phyloP scores from a whole-genome alignment of 2,113 vertebrate species.

The Neopipo cinnamomea region DNA sequence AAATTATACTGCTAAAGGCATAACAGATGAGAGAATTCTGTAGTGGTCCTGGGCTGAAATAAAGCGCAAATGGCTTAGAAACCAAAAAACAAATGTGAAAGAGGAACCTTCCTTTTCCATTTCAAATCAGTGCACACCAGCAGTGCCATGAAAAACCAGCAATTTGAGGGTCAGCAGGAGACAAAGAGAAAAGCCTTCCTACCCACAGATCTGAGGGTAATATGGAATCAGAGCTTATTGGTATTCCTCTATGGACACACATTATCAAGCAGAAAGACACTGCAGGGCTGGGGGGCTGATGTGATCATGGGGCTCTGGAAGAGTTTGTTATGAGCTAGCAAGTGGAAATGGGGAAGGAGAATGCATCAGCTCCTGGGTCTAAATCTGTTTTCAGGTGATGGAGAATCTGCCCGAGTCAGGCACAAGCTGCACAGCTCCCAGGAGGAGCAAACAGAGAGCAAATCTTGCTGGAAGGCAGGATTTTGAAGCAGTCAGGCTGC shows the following conservation, averaged over 20 bases:
- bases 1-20: neutral
- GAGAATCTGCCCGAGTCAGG: neutral
- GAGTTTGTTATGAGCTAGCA: neutral
- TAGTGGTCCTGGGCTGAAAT: neutral
- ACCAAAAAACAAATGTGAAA: neutral
- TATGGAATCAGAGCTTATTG: neutral
- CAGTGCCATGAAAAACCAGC: neutral
- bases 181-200: neutral
- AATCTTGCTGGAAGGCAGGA: neutral
- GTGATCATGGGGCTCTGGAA: neutral
- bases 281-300: neutral
- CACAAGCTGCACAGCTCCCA: neutral
- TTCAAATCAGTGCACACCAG: neutral
- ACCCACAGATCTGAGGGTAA: neutral
- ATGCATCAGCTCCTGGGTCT: neutral
- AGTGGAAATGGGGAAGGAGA: neutral
- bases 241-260: neutral
- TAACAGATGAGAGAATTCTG: neutral
- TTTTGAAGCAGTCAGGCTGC: neutral
- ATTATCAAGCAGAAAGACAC: neutral
- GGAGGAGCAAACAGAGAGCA: neutral
- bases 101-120: neutral
- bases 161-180: neutral
- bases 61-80: neutral
- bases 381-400: neutral